Conservation (phyloP, 2,888 invertebrate species). For the Eulithis prunata region DNA sequence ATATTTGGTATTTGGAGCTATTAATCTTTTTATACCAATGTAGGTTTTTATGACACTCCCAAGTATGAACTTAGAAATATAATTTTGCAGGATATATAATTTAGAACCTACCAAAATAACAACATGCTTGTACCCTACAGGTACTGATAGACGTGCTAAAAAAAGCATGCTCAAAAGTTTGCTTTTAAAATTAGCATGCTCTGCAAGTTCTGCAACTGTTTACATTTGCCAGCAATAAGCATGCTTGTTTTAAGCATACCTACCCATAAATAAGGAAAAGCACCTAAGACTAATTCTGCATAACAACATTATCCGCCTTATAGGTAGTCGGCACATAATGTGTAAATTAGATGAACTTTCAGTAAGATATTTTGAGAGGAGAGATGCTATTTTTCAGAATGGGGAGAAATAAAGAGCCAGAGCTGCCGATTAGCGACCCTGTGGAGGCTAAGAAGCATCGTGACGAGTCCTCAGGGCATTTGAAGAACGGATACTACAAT, state of each 20-base stretch:
- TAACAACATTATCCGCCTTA: no score
- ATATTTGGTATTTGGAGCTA: constrained; percentile 33
- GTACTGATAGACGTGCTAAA: no score
- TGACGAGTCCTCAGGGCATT: constrained; percentile 91
- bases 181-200: no score
- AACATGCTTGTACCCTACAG: no score
- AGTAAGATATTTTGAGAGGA: neutral
- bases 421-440: constrained; percentile 70
- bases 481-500: constrained; percentile 89
- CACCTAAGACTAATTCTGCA: no score
- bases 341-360: neutral
- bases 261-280: no score
- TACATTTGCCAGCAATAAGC: no score
- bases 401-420: constrained; percentile 75
- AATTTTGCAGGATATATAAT: neutral
- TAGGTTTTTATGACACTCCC: constrained; percentile 15
- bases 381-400: constrained; percentile 46
- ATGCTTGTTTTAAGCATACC: no score
- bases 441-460: constrained; percentile 87
- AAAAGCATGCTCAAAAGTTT: no score
- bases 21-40: constrained; percentile 27
- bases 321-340: no score
- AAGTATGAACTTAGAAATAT: neutral
- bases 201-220: no score
- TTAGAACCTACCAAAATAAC: no score